Base-by-base conservation (phyloP, 1,140 invertebrate species). In the Hypothenemus hampei region DNA sequence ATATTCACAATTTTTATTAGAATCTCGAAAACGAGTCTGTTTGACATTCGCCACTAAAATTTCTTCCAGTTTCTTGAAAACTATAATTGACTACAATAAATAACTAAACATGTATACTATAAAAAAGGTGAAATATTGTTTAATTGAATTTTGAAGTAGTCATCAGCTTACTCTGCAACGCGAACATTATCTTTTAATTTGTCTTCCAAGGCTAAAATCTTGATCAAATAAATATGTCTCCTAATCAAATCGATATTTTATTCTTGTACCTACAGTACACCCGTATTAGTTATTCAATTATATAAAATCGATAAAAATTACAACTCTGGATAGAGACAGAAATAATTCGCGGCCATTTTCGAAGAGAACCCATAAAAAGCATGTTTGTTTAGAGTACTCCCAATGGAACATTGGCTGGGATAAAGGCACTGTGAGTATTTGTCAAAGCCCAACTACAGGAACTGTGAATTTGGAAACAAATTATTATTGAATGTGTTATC, bases 391-490 rank as follows among this genome's bases (percentile, higher is more conserved):
- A 8, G 13, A 31, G 8, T 8, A 31, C 26, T 31, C 26, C 26
- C 26, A 31, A 31, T 8, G 26, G 26, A 31, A 31, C 13, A 31
- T 31, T 31, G 26, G 26, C 26, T 13, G 26, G 26, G 26, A 31
- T 31, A 11, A 31, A 13, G 26, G 26, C 26, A 1, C 26, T 13
- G 26, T 13, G 8, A 11, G 26, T 31, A 31, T 31, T 31, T 31
- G 13, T 31, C 26, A 51, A 51, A 43, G 36, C 49, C 39, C 37
- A 39, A 41, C 26, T 51, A 39, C 24, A 51, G 43, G 37, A 24
- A 41, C 49, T 51, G 49, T 51, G 29, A 41, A 51, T 39, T 51
- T 39, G 29, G 49, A 51, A 43, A 15, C 49, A 51, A 51, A 41
- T 41, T 51, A 51, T 41, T 51, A 43, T 51, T 39, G 26, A 31